Percentiles rank a stretch among this genome's conserved stretches.
These are phyloP conservation scores for Pseudomugil tenellus DNA, from an alignment of 2,797 vertebrate species.

Conservation along the genomic window DNA sequence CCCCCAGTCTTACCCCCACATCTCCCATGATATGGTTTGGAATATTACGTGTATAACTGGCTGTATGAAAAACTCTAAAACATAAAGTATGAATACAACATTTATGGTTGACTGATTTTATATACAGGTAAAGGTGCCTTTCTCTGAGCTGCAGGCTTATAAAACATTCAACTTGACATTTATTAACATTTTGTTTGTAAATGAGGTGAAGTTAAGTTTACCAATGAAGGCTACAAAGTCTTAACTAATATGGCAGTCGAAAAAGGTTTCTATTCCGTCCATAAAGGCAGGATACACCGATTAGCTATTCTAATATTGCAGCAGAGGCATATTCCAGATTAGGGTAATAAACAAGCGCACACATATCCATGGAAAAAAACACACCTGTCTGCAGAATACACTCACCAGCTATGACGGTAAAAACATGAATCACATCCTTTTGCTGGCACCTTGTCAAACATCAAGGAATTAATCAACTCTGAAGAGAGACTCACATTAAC, in stretches of 20 bases:
- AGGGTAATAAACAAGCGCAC: constrained; percentile 34
- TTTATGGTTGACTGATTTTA: no score
- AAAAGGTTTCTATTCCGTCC: not conserved
- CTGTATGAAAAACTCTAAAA: no score
- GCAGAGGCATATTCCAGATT: constrained; percentile 66
- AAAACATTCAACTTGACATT: not conserved
- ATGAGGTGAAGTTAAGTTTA: not conserved
- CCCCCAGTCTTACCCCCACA: no score
- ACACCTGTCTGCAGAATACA: constrained; percentile 48
- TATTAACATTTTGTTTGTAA: not conserved
- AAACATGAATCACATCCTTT: constrained; percentile 60
- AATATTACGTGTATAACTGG: no score
- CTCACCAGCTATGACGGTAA: constrained; percentile 65
- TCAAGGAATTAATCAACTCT: constrained; percentile 15
- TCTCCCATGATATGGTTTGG: no score
- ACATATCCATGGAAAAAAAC: constrained; percentile 38
- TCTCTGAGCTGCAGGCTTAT: no score
- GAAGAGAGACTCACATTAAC: not conserved
- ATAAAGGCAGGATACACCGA: constrained; percentile 5
- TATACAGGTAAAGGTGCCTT: not conserved
- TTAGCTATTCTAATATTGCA: constrained; percentile 66
- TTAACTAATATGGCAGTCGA: not conserved
- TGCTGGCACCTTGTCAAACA: constrained; percentile 27
- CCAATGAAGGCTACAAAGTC: no score
- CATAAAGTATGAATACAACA: no score